phyloP scores from a whole-genome alignment of 2,888 invertebrate species.

The Hipparchia semele region DNA sequence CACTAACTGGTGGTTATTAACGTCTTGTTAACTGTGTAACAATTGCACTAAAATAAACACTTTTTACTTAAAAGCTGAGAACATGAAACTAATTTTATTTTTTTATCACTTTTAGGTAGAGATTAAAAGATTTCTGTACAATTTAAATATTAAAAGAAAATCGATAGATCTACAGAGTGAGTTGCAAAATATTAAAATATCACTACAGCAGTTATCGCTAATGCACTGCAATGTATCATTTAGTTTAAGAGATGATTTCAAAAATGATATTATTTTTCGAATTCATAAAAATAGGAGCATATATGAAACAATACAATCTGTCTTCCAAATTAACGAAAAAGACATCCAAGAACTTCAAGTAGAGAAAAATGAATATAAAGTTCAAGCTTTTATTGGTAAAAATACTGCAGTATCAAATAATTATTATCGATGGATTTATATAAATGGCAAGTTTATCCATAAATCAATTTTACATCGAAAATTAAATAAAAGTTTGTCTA shows the following conservation, averaged over 20 bases:
- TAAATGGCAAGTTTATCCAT: constrained; percentile 84
- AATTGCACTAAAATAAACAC: not conserved
- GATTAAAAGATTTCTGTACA: constrained; percentile 85
- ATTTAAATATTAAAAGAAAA: constrained; percentile 84
- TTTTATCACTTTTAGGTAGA: constrained; percentile 74
- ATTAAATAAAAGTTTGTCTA: constrained; percentile 54
- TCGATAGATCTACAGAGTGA: constrained; percentile 79
- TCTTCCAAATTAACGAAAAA: constrained; percentile 61
- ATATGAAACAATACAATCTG: constrained; percentile 72
- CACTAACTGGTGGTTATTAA: too few relatives aligned
- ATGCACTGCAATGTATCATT: constrained; percentile 86
- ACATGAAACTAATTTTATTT: not conserved
- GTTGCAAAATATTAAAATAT: constrained; percentile 82
- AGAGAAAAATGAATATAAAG: constrained; percentile 72
- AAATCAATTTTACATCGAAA: constrained; percentile 70
- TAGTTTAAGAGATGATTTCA: constrained; percentile 86
- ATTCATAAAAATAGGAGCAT: constrained; percentile 82
- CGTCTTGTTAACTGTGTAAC: too few relatives aligned
- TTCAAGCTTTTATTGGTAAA: constrained; percentile 83
- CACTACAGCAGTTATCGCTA: constrained; percentile 85
- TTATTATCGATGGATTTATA: constrained; percentile 83
- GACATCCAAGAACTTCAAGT: constrained; percentile 67
- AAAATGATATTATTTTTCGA: constrained; percentile 82
- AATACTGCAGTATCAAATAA: constrained; percentile 43
- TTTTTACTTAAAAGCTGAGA: not conserved